Percentiles rank a stretch among this genome's conserved stretches.
These are phyloP conservation scores for Callocephalon fimbriatum DNA, from an alignment of 2,113 vertebrate genomes.

Conservation along the genomic window DNA sequence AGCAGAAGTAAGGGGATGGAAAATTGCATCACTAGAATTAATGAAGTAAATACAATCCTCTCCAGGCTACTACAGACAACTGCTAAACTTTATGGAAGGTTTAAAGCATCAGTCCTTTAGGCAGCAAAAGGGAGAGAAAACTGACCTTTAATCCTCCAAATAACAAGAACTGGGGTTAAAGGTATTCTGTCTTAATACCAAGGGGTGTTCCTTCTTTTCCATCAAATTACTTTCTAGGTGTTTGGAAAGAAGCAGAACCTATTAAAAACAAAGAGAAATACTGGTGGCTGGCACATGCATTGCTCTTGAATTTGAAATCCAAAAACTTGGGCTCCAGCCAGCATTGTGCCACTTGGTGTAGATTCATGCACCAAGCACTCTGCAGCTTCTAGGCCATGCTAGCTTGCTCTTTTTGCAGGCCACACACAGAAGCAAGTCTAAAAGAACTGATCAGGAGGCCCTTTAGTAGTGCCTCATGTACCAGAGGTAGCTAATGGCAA, in stretches of 20 bases:
- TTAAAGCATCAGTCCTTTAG: neutral
- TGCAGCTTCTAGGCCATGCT: neutral
- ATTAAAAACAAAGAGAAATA: neutral
- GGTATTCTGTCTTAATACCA: neutral
- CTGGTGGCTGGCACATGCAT: fast-evolving
- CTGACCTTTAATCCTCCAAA: neutral
- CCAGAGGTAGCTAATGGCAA: neutral
- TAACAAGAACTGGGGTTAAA: neutral
- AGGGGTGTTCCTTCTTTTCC: neutral
- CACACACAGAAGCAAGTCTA: neutral
- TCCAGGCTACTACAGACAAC: neutral
- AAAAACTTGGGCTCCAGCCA: neutral
- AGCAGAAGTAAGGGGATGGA: neutral
- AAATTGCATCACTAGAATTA: neutral
- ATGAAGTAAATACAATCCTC: neutral
- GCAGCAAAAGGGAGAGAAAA: neutral
- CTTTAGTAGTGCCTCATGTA: neutral
- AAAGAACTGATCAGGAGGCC: neutral
- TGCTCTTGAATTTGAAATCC: neutral
- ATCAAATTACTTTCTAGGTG: neutral
- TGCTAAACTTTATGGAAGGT: neutral
- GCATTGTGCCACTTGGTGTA: neutral
- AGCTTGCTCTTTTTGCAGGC: neutral
- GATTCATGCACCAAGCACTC: fast-evolving
- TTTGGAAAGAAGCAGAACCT: neutral